Percentiles rank a stretch among this genome's conserved stretches.
phyloP scores from a whole-genome alignment of 2,113 vertebrate species.

The Callospermophilus lateralis region DNA sequence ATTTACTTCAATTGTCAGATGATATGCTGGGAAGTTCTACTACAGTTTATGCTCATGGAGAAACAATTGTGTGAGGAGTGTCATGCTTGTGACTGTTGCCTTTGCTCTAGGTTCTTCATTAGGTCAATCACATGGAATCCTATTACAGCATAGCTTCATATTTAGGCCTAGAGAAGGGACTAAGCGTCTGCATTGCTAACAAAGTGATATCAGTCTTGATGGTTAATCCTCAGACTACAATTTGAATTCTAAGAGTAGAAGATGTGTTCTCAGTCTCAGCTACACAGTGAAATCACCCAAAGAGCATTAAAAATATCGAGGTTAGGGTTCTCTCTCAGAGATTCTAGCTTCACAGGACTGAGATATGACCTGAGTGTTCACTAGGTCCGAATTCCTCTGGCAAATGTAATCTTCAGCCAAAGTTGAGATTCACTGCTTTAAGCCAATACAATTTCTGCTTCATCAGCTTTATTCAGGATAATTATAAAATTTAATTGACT shows the following conservation, averaged over 20 bases:
- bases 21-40: background rate
- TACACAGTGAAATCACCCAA: background rate
- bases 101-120: background rate
- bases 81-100: background rate
- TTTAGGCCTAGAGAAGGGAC: background rate
- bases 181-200: background rate
- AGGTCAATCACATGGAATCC: background rate
- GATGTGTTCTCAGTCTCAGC: background rate
- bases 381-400: background rate
- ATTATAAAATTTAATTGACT: background rate
- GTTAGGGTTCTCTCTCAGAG: background rate
- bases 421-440: background rate
- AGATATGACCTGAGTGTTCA: background rate
- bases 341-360: background rate
- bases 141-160: background rate
- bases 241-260: background rate
- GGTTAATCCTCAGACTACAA: background rate
- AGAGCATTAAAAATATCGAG: background rate
- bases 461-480: background rate
- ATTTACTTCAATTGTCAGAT: background rate
- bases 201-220: background rate
- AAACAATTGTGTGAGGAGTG: background rate
- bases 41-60: background rate
- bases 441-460: background rate
- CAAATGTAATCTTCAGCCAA: background rate